A percentile compares a stretch with the other conserved stretches of the same genome.
Evolutionary conservation across 2,113 vertebrate species (phyloP).

Genomic region (Lamprologus speciosus): DNA sequence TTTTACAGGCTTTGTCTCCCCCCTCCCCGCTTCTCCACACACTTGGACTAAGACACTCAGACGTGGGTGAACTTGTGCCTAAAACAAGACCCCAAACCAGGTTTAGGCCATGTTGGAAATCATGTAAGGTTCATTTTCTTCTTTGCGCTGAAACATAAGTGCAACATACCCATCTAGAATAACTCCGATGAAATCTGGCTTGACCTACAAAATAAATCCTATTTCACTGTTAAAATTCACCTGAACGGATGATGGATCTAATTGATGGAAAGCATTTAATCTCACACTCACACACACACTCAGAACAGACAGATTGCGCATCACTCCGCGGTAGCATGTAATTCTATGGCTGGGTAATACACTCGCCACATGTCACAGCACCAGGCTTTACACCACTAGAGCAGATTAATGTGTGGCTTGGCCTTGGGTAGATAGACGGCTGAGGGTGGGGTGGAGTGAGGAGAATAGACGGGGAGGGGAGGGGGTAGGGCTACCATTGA

Average conservation of each 20-base stretch:
- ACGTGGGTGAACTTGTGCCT: not conserved
- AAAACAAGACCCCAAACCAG: not conserved
- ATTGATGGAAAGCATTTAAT: not conserved
- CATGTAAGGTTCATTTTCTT: not conserved
- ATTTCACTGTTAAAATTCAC: not conserved
- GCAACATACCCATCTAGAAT: not conserved
- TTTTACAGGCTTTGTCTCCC: not conserved
- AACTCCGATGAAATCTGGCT: not conserved
- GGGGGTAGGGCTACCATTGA: constrained; percentile 14
- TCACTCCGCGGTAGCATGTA: not conserved
- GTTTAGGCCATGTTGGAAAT: not conserved
- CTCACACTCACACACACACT: not conserved
- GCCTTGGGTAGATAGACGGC: not conserved
- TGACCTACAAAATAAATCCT: not conserved
- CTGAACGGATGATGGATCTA: not conserved
- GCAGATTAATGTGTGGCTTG: constrained; percentile 50
- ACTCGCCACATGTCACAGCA: constrained; percentile 19
- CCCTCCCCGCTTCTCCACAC: not conserved
- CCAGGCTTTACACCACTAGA: not conserved
- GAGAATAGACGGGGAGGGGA: not conserved
- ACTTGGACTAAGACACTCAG: not conserved
- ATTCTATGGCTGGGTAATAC: constrained; percentile 21
- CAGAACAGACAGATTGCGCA: not conserved
- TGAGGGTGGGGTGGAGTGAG: not conserved
- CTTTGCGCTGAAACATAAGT: not conserved